Conservation (phyloP, 2,888 invertebrate species). For the Archips crataeganus region DNA sequence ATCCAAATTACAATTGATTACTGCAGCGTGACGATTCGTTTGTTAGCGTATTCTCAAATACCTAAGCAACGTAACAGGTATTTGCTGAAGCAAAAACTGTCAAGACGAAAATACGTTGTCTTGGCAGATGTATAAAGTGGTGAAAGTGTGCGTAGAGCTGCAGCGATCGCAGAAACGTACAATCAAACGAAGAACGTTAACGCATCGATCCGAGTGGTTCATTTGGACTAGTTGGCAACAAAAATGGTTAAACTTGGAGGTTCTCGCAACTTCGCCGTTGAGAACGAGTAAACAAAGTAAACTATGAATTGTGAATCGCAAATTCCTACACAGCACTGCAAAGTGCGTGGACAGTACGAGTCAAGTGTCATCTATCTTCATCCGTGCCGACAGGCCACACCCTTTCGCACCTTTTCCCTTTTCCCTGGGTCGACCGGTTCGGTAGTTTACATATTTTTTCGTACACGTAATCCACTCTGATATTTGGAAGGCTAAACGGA, state of each 20-base stretch:
- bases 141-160: slow-evolving; percentile 15
- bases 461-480: not conserved
- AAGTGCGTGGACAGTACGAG: slow-evolving; percentile 9
- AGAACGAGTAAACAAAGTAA: not conserved
- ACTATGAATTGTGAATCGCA: not conserved
- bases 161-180: slow-evolving; percentile 15
- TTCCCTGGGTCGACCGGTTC: slow-evolving; percentile 63
- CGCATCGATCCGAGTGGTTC: not conserved
- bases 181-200: slow-evolving; percentile 1
- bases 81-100: slow-evolving; percentile 11
- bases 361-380: slow-evolving; percentile 44
- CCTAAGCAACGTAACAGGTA: not conserved
- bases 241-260: not conserved
- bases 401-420: slow-evolving; percentile 71
- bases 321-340: not conserved
- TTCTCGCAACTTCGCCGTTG: not conserved
- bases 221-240: not conserved
- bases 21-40: not conserved
- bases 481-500: slow-evolving; percentile 1
- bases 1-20: not conserved
- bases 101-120: slow-evolving; percentile 4
- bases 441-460: slow-evolving; percentile 55
- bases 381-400: slow-evolving; percentile 48
- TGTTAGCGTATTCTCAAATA: not conserved
- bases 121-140: slow-evolving; percentile 14